Evolutionary conservation across 1,140 invertebrate genomes (phyloP).

Genomic region (Pomacea maculata): DNA sequence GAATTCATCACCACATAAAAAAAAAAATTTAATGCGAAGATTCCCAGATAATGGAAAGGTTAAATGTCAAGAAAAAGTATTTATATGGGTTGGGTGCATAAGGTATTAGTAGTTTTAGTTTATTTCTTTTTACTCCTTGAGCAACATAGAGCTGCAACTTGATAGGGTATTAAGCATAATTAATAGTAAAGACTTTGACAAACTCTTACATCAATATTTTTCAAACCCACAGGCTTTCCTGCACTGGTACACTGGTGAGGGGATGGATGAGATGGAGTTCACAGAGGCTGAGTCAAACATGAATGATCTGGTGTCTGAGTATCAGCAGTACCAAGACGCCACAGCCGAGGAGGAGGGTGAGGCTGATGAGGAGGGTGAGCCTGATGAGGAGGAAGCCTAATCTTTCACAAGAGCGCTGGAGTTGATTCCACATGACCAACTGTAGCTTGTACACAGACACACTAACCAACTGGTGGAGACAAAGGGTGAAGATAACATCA

Average conservation of each 20-base stretch:
- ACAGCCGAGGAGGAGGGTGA: conserved; percentile 78
- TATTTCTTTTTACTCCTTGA: too few relatives aligned
- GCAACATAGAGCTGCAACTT: too few relatives aligned
- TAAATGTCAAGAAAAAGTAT: too few relatives aligned
- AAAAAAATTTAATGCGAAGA: too few relatives aligned
- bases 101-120: too few relatives aligned
- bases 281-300: conserved; percentile 81
- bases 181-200: too few relatives aligned
- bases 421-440: neutral
- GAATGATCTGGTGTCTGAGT: conserved; percentile 90
- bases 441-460: neutral
- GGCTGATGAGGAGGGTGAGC: conserved; percentile 70
- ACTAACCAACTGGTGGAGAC: neutral
- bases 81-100: too few relatives aligned
- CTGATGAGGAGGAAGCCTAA: conserved; percentile 76
- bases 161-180: too few relatives aligned
- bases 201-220: neutral
- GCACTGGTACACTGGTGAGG: conserved; percentile 83
- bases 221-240: conserved; percentile 76
- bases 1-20: too few relatives aligned
- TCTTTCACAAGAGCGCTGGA: neutral
- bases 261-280: conserved; percentile 83
- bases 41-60: too few relatives aligned
- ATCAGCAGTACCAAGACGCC: conserved; percentile 92
- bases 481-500: neutral